Percentiles rank a stretch among this genome's conserved stretches.
Conservation (phyloP, 2,797 vertebrate genomes). For the Urosaurus nigricauda region DNA sequence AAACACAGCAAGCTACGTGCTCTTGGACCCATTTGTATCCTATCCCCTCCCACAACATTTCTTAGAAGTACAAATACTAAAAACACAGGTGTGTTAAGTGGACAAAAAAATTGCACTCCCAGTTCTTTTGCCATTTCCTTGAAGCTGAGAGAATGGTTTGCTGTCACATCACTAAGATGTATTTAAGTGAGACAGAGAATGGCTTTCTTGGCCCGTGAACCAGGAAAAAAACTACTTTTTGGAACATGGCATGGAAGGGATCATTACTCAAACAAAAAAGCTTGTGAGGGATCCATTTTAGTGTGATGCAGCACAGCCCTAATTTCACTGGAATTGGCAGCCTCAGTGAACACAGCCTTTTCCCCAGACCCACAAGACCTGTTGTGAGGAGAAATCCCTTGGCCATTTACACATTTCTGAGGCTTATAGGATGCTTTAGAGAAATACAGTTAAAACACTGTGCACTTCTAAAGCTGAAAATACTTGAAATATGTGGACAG, state of each 20-base stretch:
- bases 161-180: neutral
- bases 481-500: neutral
- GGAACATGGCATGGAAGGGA: neutral
- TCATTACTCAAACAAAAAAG: neutral
- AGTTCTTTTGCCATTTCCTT: neutral
- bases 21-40: neutral
- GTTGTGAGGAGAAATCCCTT: neutral
- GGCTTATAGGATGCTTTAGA: too few species aligned
- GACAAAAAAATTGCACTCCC: neutral
- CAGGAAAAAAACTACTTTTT: neutral
- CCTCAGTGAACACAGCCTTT: too few species aligned
- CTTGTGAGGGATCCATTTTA: neutral
- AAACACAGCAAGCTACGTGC: neutral
- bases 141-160: neutral
- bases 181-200: neutral
- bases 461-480: neutral
- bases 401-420: too few species aligned
- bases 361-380: too few species aligned
- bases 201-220: neutral
- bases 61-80: neutral
- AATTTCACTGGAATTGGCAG: too few species aligned
- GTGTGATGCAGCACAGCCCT: neutral
- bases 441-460: too few species aligned
- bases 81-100: neutral
- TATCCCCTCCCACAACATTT: neutral